phyloP scores from a whole-genome alignment of 2,113 vertebrate species.

The Apodemus speciosus region DNA sequence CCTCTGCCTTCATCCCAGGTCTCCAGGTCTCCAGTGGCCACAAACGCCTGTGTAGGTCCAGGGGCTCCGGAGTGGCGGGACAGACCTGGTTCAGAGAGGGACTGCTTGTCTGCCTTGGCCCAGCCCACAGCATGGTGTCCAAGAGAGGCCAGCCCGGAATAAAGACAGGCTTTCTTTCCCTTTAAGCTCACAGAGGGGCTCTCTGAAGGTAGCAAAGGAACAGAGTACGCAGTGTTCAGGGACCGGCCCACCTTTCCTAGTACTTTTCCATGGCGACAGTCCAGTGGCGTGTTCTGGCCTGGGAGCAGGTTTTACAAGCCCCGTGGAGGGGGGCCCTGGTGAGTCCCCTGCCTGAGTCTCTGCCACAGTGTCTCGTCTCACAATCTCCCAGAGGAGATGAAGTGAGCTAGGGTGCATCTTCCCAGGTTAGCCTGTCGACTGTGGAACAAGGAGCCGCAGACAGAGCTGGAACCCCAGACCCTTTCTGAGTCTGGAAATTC shows the following conservation, averaged over 20 bases:
- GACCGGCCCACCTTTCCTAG: slow-evolving; percentile 78
- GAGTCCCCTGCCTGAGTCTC: slow-evolving; percentile 19
- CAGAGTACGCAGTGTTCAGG: slow-evolving; percentile 86
- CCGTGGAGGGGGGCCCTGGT: neutral
- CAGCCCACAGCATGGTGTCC: slow-evolving; percentile 77
- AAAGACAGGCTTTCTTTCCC: slow-evolving; percentile 86
- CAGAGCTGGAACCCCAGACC: rapidly evolving
- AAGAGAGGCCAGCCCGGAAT: slow-evolving; percentile 74
- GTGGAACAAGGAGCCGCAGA: rapidly evolving
- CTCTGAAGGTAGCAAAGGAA: slow-evolving; percentile 83
- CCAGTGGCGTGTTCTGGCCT: slow-evolving; percentile 62
- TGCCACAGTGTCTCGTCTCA: neutral
- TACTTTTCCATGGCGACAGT: slow-evolving; percentile 86
- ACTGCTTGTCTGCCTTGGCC: slow-evolving; percentile 85
- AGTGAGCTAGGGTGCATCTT: neutral
- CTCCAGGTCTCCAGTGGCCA: slow-evolving; percentile 27
- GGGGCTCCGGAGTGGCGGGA: slow-evolving; percentile 72
- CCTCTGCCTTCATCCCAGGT: slow-evolving; percentile 41
- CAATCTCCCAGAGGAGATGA: neutral
- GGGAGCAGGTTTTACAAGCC: slow-evolving; percentile 75
- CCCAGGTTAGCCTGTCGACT: neutral
- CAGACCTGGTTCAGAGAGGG: slow-evolving; percentile 80
- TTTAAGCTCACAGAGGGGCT: slow-evolving; percentile 44
- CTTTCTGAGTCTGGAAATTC: neutral
- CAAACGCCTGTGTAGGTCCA: slow-evolving; percentile 68